Conservation (phyloP, 2,113 vertebrate species). For the Aspidoscelis tigris region DNA sequence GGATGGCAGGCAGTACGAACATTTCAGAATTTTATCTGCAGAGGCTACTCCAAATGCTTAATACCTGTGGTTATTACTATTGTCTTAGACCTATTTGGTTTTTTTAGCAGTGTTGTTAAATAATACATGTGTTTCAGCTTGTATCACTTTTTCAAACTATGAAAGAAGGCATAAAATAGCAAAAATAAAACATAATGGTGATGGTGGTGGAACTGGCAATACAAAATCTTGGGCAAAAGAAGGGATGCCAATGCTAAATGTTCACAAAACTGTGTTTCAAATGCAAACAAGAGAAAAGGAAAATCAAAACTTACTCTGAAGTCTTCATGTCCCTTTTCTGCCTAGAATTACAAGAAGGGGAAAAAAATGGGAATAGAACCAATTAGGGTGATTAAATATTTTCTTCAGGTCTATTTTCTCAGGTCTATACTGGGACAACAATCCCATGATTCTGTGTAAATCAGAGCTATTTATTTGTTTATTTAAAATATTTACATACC, state of each 20-base stretch:
- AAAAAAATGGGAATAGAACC: fast-evolving
- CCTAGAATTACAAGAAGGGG: constrained; percentile 58
- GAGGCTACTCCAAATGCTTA: neutral
- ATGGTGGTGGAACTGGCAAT: neutral
- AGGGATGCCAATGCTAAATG: neutral
- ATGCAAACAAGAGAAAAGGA: neutral
- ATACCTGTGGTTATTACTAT: neutral
- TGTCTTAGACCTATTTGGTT: neutral
- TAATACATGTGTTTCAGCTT: neutral
- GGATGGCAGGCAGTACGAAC: neutral
- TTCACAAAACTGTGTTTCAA: neutral
- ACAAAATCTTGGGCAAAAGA: neutral
- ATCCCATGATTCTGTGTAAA: too few relatives aligned
- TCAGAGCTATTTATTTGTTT: too few relatives aligned
- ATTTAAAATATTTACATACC: too few relatives aligned
- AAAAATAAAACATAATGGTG: neutral
- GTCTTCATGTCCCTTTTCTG: constrained; percentile 82
- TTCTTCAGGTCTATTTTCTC: neutral
- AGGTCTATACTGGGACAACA: neutral
- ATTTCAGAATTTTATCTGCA: neutral
- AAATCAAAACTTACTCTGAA: constrained; percentile 78
- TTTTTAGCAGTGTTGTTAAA: neutral
- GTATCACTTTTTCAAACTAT: neutral
- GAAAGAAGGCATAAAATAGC: neutral
- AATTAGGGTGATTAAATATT: neutral